Conservation (phyloP, 2,888 invertebrate genomes). For the Aporophyla nigra region DNA sequence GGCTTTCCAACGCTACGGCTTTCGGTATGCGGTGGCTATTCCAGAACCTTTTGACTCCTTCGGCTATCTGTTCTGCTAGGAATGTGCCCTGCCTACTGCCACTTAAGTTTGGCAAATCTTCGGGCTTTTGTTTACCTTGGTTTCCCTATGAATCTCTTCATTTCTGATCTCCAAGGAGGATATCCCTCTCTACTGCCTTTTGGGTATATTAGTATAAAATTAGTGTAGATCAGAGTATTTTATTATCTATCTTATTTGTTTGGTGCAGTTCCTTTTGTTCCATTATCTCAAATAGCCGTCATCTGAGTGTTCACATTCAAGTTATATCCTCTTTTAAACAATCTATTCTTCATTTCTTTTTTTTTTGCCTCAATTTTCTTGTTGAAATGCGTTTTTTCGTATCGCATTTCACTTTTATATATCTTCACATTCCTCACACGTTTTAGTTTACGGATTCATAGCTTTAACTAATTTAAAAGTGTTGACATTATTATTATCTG, state of each 20-base stretch:
- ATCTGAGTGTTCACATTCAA: not conserved
- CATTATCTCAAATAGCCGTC: not conserved
- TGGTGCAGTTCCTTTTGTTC: not conserved
- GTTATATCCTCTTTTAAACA: not conserved
- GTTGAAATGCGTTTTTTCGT: not conserved
- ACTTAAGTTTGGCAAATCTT: no score
- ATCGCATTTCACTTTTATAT: not conserved
- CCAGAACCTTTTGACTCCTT: no score
- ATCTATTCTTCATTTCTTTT: not conserved
- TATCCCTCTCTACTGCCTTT: no score
- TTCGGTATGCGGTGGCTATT: no score
- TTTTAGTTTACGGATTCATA: not conserved
- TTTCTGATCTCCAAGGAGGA: no score
- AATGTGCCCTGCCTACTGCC: no score
- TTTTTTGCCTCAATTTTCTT: not conserved
- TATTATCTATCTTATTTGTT: not conserved
- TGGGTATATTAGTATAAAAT: no score
- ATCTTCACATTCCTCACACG: not conserved
- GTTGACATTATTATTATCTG: not conserved
- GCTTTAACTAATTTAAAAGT: not conserved
- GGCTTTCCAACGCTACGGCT: no score
- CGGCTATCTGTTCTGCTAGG: no score
- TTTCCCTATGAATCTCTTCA: no score
- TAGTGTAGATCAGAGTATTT: no score
- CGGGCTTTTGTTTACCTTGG: no score